Conservation (phyloP, 2,797 vertebrate species). For the Anas flavirostris region DNA sequence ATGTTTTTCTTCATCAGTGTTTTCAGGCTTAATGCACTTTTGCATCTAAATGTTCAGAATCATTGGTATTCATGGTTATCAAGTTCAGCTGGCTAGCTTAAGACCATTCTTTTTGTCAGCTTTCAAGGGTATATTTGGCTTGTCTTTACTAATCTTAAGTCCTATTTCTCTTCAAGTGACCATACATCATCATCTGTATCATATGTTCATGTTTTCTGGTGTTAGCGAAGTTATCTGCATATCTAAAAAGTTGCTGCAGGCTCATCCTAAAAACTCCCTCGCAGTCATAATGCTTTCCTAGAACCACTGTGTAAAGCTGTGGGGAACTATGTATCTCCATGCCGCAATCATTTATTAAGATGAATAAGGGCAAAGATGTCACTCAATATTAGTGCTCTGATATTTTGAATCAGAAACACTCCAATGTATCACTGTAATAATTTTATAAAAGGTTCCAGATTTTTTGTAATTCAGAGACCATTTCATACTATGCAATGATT, state of each 20-base stretch:
- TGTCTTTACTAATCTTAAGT: background rate
- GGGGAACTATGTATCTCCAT: background rate
- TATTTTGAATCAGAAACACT: background rate
- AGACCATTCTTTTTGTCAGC: background rate
- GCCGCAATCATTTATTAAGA: slow-evolving; percentile 14
- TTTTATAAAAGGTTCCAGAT: background rate
- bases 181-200: background rate
- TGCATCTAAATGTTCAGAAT: background rate
- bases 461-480: background rate
- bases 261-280: background rate
- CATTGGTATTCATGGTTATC: background rate
- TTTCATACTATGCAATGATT: background rate
- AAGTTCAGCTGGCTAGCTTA: background rate
- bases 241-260: background rate
- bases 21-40: background rate
- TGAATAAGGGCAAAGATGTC: background rate
- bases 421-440: background rate
- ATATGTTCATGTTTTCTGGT: background rate
- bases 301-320: background rate
- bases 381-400: background rate
- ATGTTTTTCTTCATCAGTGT: background rate
- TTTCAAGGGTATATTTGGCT: background rate
- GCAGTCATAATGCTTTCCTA: background rate
- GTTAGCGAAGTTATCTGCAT: background rate
- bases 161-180: background rate